A percentile compares a stretch with the other conserved stretches of the same genome.
Evolutionary conservation across 2,113 vertebrate species (phyloP).

Genomic region (Dasyurus viverrinus): DNA sequence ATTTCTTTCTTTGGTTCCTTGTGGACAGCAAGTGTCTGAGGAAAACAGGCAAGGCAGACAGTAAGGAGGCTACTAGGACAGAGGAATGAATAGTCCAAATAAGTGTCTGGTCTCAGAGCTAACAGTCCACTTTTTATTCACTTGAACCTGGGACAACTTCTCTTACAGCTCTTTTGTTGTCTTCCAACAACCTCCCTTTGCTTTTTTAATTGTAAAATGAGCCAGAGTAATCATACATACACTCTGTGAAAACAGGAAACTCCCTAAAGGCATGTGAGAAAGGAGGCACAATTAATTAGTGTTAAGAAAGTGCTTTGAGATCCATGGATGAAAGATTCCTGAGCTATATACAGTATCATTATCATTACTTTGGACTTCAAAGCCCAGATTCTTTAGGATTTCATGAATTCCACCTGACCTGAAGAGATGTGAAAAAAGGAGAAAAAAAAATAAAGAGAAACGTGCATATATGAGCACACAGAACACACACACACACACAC

Average conservation of each 20-base stretch:
- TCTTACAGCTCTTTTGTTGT: neutral
- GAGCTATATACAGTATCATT: neutral
- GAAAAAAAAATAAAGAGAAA: neutral
- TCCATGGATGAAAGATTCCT: constrained; percentile 1
- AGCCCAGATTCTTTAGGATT: neutral
- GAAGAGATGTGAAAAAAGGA: neutral
- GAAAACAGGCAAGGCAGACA: neutral
- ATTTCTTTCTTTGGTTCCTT: neutral
- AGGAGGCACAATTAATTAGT: neutral
- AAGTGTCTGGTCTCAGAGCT: neutral
- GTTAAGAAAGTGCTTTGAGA: neutral
- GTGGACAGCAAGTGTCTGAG: neutral
- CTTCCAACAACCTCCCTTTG: neutral
- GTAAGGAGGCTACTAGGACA: neutral
- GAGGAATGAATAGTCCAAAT: neutral
- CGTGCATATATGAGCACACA: neutral
- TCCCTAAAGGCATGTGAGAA: neutral
- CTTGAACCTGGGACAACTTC: neutral
- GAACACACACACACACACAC: too few relatives aligned
- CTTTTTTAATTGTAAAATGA: neutral
- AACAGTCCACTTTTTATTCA: neutral
- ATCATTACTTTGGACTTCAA: neutral
- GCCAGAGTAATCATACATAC: neutral
- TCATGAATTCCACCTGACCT: constrained; percentile 19
- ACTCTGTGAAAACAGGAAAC: neutral